Evolutionary conservation across 2,113 vertebrate species (phyloP), one percentile per base, ranked within the genome.

Genomic region (Nannobrachium achirus): DNA sequence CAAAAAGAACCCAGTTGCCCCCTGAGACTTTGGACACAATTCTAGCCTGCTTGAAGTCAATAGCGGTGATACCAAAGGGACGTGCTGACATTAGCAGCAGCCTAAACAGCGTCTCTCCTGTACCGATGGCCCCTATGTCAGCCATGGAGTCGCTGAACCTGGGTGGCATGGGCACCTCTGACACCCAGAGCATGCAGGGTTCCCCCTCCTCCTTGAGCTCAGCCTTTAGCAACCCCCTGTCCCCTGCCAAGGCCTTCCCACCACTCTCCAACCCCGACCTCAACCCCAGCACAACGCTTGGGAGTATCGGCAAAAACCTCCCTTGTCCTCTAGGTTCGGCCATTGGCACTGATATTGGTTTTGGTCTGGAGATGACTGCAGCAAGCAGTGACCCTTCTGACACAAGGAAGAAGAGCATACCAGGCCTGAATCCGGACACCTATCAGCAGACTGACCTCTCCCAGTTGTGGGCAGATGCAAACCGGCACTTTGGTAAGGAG

Each of bases 381-480:
- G 96, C 98, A 51, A 98, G 92, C 88, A 97, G 90, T 0, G 98
- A 99, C 63, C 96, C 96, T 0, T 99, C 99, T 81, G 94, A 95
- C 78, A 95, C 95, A 86, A 95, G 97, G 88, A 99, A 99, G 93
- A 93, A 99, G 93, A 97, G 96, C 94, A 97, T 96, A 79, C 96
- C 98, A 73, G 96, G 96, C 91, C 83, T 98, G 90, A 99, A 95
- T 91, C 97, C 97, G 55, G 93, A 95, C 49, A 97, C 97, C 89
- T 99, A 99, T 93, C 98, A 99, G 95, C 98, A 99, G 95, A 98
- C 98, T 87, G 97, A 99, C 88, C 95, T 99, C 89, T 99, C 98
- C 95, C 98, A 99, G 95, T 97, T 99, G 79, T 98, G 97, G 97
- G 97, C 97, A 50, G 96, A 99, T 89, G 96, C 97, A 89, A 99